Evolutionary conservation across 1,140 invertebrate species (phyloP).

Genomic region (Nixonia krombeini): DNA sequence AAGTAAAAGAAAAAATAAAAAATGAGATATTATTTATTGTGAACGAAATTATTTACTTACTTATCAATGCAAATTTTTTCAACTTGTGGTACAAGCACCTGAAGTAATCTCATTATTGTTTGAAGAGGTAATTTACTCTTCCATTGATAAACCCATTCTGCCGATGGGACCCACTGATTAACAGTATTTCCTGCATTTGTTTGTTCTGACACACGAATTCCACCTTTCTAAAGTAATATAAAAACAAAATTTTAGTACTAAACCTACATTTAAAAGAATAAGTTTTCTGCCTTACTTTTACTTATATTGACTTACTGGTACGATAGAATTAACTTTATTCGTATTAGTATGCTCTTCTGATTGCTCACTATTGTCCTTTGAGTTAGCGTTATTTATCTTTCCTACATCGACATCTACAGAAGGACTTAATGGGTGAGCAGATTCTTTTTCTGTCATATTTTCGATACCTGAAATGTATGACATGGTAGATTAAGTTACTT

Average conservation of each 20-base stretch:
- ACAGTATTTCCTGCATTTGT: slow-evolving; percentile 31
- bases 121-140: slow-evolving; percentile 97
- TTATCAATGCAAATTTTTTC: slow-evolving; percentile 99
- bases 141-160: slow-evolving; percentile 97
- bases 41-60: too few species aligned
- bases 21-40: too few species aligned
- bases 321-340: slow-evolving; percentile 55
- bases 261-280: slow-evolving; percentile 1
- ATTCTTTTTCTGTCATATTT: slow-evolving; percentile 95
- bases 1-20: too few species aligned
- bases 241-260: slow-evolving; percentile 14
- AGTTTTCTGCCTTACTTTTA: neutral
- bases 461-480: slow-evolving; percentile 84
- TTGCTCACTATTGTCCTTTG: slow-evolving; percentile 37
- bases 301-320: slow-evolving; percentile 54
- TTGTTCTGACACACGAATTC: slow-evolving; percentile 38
- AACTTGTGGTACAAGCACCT: slow-evolving; percentile 99
- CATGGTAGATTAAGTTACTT: too few species aligned
- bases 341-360: slow-evolving; percentile 29
- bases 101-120: slow-evolving; percentile 98
- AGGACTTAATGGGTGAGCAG: slow-evolving; percentile 80
- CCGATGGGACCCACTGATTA: slow-evolving; percentile 85
- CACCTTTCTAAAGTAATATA: slow-evolving; percentile 33
- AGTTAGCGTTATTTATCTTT: slow-evolving; percentile 31
- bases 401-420: slow-evolving; percentile 52